phyloP scores from a whole-genome alignment of 2,797 vertebrate species.

The Enteromius viviparus region DNA sequence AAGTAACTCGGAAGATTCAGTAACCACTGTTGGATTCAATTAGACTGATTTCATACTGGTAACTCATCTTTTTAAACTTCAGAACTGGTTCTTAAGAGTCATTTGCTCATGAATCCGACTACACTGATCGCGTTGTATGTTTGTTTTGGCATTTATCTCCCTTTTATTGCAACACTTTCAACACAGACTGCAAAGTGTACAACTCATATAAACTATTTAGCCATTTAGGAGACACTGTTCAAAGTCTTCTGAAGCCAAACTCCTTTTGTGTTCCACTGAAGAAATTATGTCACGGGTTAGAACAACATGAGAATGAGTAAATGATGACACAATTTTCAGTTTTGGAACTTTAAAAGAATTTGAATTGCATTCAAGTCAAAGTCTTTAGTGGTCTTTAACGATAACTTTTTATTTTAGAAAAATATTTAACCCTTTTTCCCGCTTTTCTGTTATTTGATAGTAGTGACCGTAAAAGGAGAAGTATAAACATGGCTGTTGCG shows the following conservation, averaged over 20 bases:
- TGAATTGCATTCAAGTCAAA: background rate
- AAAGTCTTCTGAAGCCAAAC: background rate
- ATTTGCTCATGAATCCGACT: background rate
- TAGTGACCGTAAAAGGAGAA: slow-evolving; percentile 15
- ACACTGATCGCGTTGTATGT: background rate
- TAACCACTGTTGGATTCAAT: background rate
- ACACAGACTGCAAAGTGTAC: background rate
- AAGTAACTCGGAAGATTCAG: background rate
- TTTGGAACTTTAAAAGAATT: background rate
- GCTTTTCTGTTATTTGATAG: slow-evolving; percentile 9
- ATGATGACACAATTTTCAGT: background rate
- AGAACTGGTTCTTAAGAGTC: background rate
- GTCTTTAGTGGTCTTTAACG: background rate
- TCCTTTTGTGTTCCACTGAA: background rate
- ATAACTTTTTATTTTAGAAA: no score
- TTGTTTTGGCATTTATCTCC: background rate
- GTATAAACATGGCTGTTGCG: background rate
- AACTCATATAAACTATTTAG: background rate
- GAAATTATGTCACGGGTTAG: background rate
- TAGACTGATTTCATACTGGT: background rate
- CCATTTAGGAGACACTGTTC: background rate
- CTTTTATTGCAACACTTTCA: background rate
- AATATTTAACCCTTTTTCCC: background rate
- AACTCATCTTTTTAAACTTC: background rate
- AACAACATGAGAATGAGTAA: background rate